These are phyloP conservation scores for Zaprionus obscuricornis DNA, from an alignment of 2,888 invertebrate species.

Conservation along the genomic window DNA sequence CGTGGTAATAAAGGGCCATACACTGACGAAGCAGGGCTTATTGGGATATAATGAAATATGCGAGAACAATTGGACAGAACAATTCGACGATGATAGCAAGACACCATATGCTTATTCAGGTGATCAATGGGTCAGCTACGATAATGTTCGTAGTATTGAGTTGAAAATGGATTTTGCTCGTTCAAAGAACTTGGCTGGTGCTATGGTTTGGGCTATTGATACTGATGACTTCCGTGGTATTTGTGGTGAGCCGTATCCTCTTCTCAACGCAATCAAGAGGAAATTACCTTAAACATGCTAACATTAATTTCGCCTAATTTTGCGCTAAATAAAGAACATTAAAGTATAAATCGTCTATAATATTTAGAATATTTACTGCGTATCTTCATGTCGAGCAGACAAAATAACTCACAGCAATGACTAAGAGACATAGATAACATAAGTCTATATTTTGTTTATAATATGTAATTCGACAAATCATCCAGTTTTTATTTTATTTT, in stretches of 20 bases:
- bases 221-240: constrained; percentile 96
- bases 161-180: constrained; percentile 92
- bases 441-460: too few species aligned
- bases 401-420: too few species aligned
- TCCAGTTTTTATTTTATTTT: too few species aligned
- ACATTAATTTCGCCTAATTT: too few species aligned
- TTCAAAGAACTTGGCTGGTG: constrained; percentile 91
- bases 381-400: too few species aligned
- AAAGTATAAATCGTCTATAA: too few species aligned
- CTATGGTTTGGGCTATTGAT: constrained; percentile 88
- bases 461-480: too few species aligned
- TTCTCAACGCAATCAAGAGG: constrained; percentile 62
- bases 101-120: constrained; percentile 91
- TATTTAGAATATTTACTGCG: too few species aligned
- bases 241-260: constrained; percentile 85
- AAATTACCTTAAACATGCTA: constrained; percentile 70
- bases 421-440: too few species aligned
- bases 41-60: constrained; percentile 69
- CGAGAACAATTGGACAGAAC: constrained; percentile 62
- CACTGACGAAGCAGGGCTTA: constrained; percentile 55
- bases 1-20: constrained; percentile 48
- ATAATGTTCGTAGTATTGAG: constrained; percentile 91
- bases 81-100: constrained; percentile 44
- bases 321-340: too few species aligned
- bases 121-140: constrained; percentile 96